Evolutionary conservation across 2,888 invertebrate genomes (phyloP), one percentile per base, ranked within the genome.

Genomic region (Pyrgus malvae): DNA sequence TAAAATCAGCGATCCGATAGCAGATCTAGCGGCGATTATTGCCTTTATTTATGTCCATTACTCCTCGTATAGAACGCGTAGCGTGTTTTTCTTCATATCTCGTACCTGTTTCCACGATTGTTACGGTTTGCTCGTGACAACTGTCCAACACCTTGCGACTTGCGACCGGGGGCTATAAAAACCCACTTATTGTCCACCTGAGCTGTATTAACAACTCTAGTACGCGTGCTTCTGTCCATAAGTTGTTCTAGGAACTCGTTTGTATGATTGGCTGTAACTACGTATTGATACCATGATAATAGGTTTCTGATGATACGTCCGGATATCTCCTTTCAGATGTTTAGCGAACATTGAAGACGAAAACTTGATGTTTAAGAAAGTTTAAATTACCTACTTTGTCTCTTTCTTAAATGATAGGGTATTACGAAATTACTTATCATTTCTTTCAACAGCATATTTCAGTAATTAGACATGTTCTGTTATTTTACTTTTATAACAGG

Each of bases 161-260:
- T 61, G 51, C 59, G 58, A 62, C 63, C 69, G 67, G 69, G 68
- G 50, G 63, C 57, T 37, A 62, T 67, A 70, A 70, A 68, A 68
- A 63, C 65, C 61, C 63, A 67, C 61, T 75, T 73, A 74, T 75
- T 77, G 76, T 79, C 69, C 77, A 76, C 72, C 70, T 69, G 69
- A 72, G 65, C 45, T 58, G 58, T 74, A 75, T 74, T 46, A 54
- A 33, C 23, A 19, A 41, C 41, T 38, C 75, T 70, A 64, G 56
- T 57, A 72, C 80, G 72, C 78, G 76, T 81, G 79, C 75, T 69
- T 71, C 67, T 66, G 70, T 69, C 67, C 67, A 70, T 63, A 64
- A 59, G 58, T 50, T 58, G 63, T 65, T 67, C 66, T 61, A 57
- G 66, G 66, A 69, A 66, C 65, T 65, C 58, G 65, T 65, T 66